Percentiles rank a stretch among this genome's conserved stretches.
phyloP scores from a whole-genome alignment of 2,113 vertebrate genomes.

The Rhegmatorhina hoffmannsi region DNA sequence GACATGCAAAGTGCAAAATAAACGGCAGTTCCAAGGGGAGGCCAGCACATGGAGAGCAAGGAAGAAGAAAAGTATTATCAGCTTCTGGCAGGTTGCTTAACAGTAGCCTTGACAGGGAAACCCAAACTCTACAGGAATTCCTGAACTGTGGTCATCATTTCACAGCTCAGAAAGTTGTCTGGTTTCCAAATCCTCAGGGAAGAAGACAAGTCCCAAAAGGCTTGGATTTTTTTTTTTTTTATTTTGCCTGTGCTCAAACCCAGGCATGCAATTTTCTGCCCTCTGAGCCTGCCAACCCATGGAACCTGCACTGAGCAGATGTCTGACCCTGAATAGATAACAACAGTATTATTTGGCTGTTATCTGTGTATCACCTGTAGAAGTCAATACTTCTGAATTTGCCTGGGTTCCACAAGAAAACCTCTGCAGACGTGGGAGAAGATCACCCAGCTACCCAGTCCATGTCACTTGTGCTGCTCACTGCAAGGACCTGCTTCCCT shows the following conservation, averaged over 20 bases:
- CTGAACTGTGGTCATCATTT: neutral
- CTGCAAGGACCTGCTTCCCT: neutral
- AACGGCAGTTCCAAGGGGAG: neutral
- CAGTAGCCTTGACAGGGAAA: neutral
- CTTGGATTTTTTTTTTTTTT: neutral
- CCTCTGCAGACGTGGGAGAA: neutral
- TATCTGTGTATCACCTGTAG: neutral
- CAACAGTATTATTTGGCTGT: neutral
- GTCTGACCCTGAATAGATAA: neutral
- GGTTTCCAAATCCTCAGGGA: neutral
- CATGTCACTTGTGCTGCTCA: neutral
- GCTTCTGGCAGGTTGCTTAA: neutral
- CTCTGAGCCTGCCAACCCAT: neutral
- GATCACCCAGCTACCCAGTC: neutral
- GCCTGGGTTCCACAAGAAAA: neutral
- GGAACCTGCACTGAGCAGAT: neutral
- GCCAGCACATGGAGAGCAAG: rapidly evolving
- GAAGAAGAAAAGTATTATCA: neutral
- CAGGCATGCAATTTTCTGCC: neutral
- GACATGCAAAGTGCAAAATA: neutral
- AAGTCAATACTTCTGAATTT: neutral
- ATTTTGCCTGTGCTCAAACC: neutral
- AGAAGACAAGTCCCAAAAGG: neutral
- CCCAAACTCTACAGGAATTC: neutral
- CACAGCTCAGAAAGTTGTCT: neutral